These are phyloP conservation scores for Macaria liturata DNA, from an alignment of 2,888 invertebrate genomes.

Conservation along the genomic window DNA sequence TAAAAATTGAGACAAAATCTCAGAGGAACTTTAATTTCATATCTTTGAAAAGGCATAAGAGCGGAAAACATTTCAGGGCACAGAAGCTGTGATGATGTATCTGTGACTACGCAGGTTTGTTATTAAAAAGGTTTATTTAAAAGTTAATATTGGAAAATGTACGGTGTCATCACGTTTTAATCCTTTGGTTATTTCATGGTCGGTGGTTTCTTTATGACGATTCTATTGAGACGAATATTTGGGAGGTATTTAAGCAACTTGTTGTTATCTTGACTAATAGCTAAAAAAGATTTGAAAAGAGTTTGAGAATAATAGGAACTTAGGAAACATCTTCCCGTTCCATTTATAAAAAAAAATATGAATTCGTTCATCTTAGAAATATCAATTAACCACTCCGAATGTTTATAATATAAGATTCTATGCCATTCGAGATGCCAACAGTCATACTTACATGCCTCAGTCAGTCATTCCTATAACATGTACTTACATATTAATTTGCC, in stretches of 20 bases:
- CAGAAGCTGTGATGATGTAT: slow-evolving; percentile 67
- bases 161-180: slow-evolving; percentile 70
- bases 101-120: slow-evolving; percentile 67
- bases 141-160: slow-evolving; percentile 53
- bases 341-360: no score
- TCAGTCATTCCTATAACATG: no score
- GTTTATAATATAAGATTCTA: no score
- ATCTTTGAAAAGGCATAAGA: slow-evolving; percentile 3
- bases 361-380: no score
- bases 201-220: slow-evolving; percentile 36
- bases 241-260: neutral
- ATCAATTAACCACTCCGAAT: no score
- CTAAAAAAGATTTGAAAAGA: no score
- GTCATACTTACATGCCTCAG: no score
- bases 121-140: slow-evolving; percentile 41
- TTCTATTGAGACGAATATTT: slow-evolving; percentile 23
- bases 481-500: no score
- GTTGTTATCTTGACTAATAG: no score
- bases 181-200: slow-evolving; percentile 75
- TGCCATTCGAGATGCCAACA: no score
- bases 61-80: slow-evolving; percentile 16
- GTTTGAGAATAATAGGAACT: no score
- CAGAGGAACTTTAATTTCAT: neutral
- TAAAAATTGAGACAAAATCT: neutral
- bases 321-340: no score